A percentile compares a stretch with the other conserved stretches of the same genome.
Conservation (phyloP, 2,113 vertebrate genomes). For the Grammomys surdaster region DNA sequence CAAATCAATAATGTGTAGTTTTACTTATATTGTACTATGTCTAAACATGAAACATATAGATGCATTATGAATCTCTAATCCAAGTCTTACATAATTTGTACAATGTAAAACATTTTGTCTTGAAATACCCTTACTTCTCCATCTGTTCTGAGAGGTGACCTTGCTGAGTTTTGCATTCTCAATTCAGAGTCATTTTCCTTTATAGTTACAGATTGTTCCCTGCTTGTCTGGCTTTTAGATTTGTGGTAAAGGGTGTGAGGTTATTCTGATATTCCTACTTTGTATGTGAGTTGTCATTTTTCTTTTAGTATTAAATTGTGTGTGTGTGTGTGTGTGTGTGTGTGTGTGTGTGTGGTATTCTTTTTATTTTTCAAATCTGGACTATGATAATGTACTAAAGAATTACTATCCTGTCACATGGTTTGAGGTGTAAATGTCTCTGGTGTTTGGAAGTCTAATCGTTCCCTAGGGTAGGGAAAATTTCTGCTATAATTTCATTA, state of each 20-base stretch:
- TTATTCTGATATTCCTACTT: neutral
- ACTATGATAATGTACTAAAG: neutral
- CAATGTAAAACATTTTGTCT: neutral
- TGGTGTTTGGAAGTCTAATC: neutral
- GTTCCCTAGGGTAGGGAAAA: neutral
- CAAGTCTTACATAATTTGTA: neutral
- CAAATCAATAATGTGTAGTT: neutral
- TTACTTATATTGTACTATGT: slow-evolving; percentile 3
- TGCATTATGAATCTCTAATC: neutral
- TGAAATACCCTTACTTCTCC: neutral
- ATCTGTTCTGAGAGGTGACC: neutral
- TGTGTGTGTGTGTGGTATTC: neutral
- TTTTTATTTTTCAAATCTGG: neutral
- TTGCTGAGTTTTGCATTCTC: neutral
- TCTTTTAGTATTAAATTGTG: neutral
- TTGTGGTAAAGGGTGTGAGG: neutral
- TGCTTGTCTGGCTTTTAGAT: neutral
- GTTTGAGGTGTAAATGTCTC: neutral
- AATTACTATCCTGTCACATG: neutral
- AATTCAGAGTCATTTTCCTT: neutral
- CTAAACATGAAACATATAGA: neutral
- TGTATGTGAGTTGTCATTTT: neutral
- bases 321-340: neutral
- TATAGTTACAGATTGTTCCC: neutral
- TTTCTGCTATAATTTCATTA: neutral